Percentiles rank a stretch among this genome's conserved stretches.
These are phyloP conservation scores for Hydropsyche betteni DNA, from an alignment of 2,888 invertebrate genomes.

Conservation along the genomic window DNA sequence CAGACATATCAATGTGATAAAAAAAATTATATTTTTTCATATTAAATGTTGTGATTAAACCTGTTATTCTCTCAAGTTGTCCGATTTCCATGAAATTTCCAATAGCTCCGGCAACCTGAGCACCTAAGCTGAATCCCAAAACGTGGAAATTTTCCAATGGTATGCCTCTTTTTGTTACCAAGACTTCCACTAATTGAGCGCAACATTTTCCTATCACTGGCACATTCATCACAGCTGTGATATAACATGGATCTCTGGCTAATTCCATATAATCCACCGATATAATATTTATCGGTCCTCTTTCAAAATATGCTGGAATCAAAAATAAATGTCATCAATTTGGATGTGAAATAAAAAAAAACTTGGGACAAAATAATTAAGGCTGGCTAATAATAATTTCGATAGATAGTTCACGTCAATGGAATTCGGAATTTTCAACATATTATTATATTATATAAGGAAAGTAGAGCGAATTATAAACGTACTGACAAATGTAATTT, in stretches of 20 bases:
- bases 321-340: neutral
- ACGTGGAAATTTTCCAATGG: constrained; percentile 65
- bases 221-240: constrained; percentile 67
- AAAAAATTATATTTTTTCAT: neutral
- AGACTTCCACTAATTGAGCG: constrained; percentile 66
- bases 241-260: constrained; percentile 69
- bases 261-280: constrained; percentile 70
- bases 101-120: constrained; percentile 67
- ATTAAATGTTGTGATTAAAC: constrained; percentile 55
- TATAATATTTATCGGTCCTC: constrained; percentile 69
- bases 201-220: constrained; percentile 69
- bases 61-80: constrained; percentile 65
- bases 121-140: constrained; percentile 74
- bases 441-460: too few species aligned
- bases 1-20: neutral
- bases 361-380: too few species aligned
- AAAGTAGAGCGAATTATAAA: too few species aligned
- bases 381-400: too few species aligned
- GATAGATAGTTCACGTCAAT: too few species aligned
- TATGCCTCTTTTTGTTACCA: constrained; percentile 61
- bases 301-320: constrained; percentile 64
- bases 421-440: too few species aligned
- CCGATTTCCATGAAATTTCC: constrained; percentile 62
- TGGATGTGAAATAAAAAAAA: too few species aligned
- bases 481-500: too few species aligned